Base-by-base conservation (phyloP, 2,113 vertebrate species). In the Tautogolabrus adspersus region DNA sequence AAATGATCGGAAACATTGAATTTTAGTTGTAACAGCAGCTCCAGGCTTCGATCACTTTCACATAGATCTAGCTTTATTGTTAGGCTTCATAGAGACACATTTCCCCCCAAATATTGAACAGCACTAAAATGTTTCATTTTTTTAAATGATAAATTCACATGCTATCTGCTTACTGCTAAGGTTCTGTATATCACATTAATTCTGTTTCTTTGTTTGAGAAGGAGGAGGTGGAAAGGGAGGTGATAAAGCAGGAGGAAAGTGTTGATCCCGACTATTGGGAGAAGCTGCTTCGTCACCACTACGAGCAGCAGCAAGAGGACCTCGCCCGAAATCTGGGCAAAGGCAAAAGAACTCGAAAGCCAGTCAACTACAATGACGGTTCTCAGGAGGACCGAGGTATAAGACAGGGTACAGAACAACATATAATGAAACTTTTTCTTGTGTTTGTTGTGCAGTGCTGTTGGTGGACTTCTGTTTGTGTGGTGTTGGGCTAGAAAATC, bases 201-300 rank as follows among this genome's bases (percentile, higher is more conserved):
- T 49, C 7, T 19, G 6, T 16, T 19, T 3, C 8, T 82, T 85
- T 73, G 59, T 62, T 56, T 19, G 62, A 99, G 94, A 96, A 99
- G 92, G 98, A 99, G 90, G 98, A 98, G 90, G 96, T 98, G 87
- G 96, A 98, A 88, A 94, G 97, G 57, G 98, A 98, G 88, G 98
- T 99, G 85, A 99, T 99, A 86, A 99, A 99, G 86, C 98, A 99
- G 90, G 98, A 99, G 77, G 98, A 99, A 85, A 98, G 96, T 0
- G 98, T 99, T 67, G 98, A 99, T 89, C 98, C 98, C 0, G 98
- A 99, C 90, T 99, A 99, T 91, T 99, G 98, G 98, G 97, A 99
- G 94, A 99, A 99, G 87, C 94, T 99, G 83, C 95, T 99, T 55
- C 95, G 97, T 30, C 98, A 99, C 88, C 98, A 99, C 93, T 99